A percentile compares a stretch with the other conserved stretches of the same genome.
These are phyloP conservation scores for Neodiprion pinetum DNA, from an alignment of 1,140 invertebrate species.

Conservation along the genomic window DNA sequence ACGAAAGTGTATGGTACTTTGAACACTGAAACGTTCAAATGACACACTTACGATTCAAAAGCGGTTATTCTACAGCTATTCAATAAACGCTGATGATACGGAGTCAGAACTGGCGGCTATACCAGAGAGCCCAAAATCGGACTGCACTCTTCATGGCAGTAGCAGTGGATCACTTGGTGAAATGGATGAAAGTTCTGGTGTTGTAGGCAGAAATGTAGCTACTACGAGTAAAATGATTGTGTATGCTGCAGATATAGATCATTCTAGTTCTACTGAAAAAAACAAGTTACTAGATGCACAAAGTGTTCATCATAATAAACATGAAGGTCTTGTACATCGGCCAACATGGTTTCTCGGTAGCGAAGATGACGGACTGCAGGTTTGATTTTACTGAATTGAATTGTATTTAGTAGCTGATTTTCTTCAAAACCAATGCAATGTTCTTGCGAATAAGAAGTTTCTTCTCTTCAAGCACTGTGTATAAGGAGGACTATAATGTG, in stretches of 20 bases:
- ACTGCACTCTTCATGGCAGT: conserved; percentile 79
- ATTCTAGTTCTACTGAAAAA: neutral
- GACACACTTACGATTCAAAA: too few species aligned
- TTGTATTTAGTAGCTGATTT: conserved; percentile 9
- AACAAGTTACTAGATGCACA: conserved; percentile 20
- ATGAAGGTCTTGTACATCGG: conserved; percentile 47
- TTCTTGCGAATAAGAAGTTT: conserved; percentile 30
- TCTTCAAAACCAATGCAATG: conserved; percentile 40
- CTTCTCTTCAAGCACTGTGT: neutral
- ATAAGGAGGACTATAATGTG: too few species aligned
- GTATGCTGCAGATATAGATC: neutral
- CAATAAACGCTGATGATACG: conserved; percentile 81
- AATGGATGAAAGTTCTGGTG: conserved; percentile 48
- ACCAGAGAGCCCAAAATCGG: conserved; percentile 86
- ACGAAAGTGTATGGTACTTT: too few species aligned
- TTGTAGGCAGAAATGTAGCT: conserved; percentile 58
- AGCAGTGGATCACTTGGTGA: conserved; percentile 66
- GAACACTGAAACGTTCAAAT: too few species aligned
- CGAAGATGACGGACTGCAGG: conserved; percentile 62
- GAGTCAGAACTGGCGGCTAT: conserved; percentile 88
- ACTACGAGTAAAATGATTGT: neutral
- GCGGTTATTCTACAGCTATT: conserved; percentile 63
- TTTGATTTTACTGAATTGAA: conserved; percentile 20
- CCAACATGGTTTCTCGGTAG: conserved; percentile 69
- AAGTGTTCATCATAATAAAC: conserved; percentile 28